Base-by-base conservation (phyloP, 2,888 invertebrate genomes). In the Polietes domitor region DNA sequence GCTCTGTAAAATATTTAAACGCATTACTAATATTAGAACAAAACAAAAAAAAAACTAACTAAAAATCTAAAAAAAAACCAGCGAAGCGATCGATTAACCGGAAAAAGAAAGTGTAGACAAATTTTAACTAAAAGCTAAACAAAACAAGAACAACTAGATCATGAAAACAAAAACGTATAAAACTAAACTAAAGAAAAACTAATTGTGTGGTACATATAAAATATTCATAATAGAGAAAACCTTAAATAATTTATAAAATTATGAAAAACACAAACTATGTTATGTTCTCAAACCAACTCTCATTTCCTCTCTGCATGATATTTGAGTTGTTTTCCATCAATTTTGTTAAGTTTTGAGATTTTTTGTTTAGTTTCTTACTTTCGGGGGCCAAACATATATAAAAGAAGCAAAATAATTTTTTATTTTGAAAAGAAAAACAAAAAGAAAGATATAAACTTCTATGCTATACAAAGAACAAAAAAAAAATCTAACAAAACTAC, bases 311-410 rank as follows among this genome's bases (percentile, higher is more conserved):
- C 55, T 63, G 41, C 47, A 50, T 77, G 32, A 15, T 71, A 55
- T 43, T 50, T 75, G 73, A 82, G 65, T n/a, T 80, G 2, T 32
- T 68, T 61, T 37, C 24, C 32, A 75, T 86, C 32, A 17, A 26
- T 53, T 55, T 43, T 55, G 47, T 19, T 50, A 74, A 17, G 28
- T 28, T 71, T 26, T 12, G 15, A 28, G 26, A 32, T 75, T 80
- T 83, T 79, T 84, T 71, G 77, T 87, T 86, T 86, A 37, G 37
- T 82, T 87, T 88, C 87, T 91, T 91, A 91, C 90, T 91, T 91
- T 91, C 90, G 92, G 91, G 91, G 91, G 92, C 91, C 91, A 91
- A 91, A 91, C 87, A 81, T 82, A 85, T 32, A 77, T 81, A 77
- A 86, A 87, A 83, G 73, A 37, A 76, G 83, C 77, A 81, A 86